These are phyloP conservation scores for Drosophila willistoni DNA, from an alignment of 1,140 invertebrate species.

Conservation along the genomic window DNA sequence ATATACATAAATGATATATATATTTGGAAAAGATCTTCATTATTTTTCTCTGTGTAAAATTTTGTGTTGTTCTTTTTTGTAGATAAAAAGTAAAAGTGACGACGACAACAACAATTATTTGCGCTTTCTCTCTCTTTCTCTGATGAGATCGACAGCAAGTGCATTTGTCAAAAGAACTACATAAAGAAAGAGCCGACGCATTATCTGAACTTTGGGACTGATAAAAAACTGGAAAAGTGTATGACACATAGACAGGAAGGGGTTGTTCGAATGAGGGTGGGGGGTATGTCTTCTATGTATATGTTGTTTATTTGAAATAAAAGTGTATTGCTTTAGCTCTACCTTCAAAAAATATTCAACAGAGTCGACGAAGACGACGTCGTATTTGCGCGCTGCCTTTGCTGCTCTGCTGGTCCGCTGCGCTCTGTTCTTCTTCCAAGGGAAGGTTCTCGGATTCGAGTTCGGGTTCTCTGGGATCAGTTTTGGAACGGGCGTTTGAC, in stretches of 20 bases:
- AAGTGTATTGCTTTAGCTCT: slow-evolving; percentile 3
- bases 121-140: slow-evolving; percentile 22
- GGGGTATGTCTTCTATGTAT: not conserved
- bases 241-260: not conserved
- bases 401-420: not conserved
- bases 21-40: not conserved
- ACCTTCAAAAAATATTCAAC: not conserved
- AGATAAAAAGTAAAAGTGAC: slow-evolving; percentile 21
- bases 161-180: slow-evolving; percentile 10
- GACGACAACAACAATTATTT: not conserved
- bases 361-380: slow-evolving; percentile 16
- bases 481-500: slow-evolving; percentile 51
- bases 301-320: slow-evolving; percentile 1
- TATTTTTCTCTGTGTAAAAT: not conserved
- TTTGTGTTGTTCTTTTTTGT: not conserved
- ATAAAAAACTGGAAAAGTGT: not conserved
- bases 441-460: slow-evolving; percentile 49
- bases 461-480: slow-evolving; percentile 59
- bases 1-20: too few species aligned
- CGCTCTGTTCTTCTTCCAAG: slow-evolving; percentile 23
- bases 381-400: not conserved
- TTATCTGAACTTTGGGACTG: slow-evolving; percentile 1
- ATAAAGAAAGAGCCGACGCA: slow-evolving; percentile 2
- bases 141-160: not conserved
- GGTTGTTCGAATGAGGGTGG: not conserved